Percentiles rank a stretch among this genome's conserved stretches.
These are phyloP conservation scores for Siniperca undulata DNA, from an alignment of 2,797 vertebrate genomes.

Conservation along the genomic window DNA sequence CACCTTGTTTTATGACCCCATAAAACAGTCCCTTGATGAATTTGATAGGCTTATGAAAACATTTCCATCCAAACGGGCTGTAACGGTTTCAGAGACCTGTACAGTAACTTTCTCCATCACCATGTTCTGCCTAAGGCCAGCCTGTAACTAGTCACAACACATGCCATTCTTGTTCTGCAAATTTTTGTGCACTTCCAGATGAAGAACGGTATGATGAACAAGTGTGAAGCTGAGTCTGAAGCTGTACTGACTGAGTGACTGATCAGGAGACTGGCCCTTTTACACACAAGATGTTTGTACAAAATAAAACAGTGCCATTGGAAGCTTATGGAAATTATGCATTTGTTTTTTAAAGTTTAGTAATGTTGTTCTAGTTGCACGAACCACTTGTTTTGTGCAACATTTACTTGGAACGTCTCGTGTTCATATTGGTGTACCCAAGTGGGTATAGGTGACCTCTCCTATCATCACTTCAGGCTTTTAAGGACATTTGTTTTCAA, in stretches of 20 bases:
- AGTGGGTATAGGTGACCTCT: conserved; percentile 55
- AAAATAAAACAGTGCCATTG: neutral
- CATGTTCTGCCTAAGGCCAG: conserved; percentile 53
- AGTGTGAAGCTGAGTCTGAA: conserved; percentile 16
- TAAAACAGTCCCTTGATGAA: conserved; percentile 82
- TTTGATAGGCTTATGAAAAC: conserved; percentile 85
- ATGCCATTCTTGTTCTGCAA: conserved; percentile 51
- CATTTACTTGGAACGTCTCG: conserved; percentile 1
- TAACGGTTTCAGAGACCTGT: conserved; percentile 70
- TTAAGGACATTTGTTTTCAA: conserved; percentile 67
- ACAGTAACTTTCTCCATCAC: conserved; percentile 63
- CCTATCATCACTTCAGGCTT: conserved; percentile 56
- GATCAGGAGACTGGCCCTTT: conserved; percentile 20
- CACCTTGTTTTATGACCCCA: conserved; percentile 77
- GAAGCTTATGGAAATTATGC: neutral
- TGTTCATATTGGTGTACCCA: conserved; percentile 15
- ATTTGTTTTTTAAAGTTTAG: neutral
- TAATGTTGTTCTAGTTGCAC: neutral
- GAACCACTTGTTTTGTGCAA: conserved; percentile 7
- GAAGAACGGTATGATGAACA: conserved; percentile 44
- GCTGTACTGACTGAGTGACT: conserved; percentile 37
- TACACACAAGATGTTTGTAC: neutral
- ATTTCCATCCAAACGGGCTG: conserved; percentile 73
- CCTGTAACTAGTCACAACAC: conserved; percentile 52
- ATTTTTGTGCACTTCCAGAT: conserved; percentile 27